These are phyloP conservation scores for Chrysogorgia sp. DNA, from an alignment of 92 coral and sea anemone genomes.

Conservation along the genomic window DNA sequence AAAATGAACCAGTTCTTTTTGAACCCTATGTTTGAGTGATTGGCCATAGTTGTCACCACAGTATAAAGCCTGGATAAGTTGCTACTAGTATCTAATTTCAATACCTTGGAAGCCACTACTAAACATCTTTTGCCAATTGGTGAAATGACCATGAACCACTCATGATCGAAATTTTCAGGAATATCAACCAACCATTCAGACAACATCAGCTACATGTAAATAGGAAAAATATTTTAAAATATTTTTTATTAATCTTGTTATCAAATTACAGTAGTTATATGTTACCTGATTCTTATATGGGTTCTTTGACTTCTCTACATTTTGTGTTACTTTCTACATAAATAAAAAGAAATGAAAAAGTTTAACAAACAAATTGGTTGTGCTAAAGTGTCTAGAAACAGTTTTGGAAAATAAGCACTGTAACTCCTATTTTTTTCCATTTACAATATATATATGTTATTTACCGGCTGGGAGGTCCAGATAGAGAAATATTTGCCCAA, in stretches of 20 bases:
- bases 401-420: too few relatives aligned
- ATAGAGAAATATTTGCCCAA: too few relatives aligned
- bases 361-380: background rate
- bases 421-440: too few relatives aligned
- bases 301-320: slow-evolving; percentile 53
- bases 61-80: too few relatives aligned
- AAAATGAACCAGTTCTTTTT: too few relatives aligned
- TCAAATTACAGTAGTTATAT: too few relatives aligned
- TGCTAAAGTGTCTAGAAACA: background rate
- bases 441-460: too few relatives aligned
- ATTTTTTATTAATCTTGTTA: too few relatives aligned
- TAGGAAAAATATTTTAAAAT: background rate
- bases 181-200: slow-evolving; percentile 97
- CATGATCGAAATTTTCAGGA: slow-evolving; percentile 74
- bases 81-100: slow-evolving; percentile 12
- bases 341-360: background rate
- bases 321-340: slow-evolving; percentile 59
- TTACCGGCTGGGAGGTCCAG: too few relatives aligned
- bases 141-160: slow-evolving; percentile 89
- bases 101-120: slow-evolving; percentile 89
- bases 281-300: slow-evolving; percentile 54
- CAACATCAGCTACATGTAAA: slow-evolving; percentile 73
- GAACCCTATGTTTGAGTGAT: too few relatives aligned
- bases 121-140: slow-evolving; percentile 91
- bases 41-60: too few relatives aligned